Evolutionary conservation across 2,888 invertebrate genomes (phyloP).

Genomic region (Agonopterix subpropinquella): DNA sequence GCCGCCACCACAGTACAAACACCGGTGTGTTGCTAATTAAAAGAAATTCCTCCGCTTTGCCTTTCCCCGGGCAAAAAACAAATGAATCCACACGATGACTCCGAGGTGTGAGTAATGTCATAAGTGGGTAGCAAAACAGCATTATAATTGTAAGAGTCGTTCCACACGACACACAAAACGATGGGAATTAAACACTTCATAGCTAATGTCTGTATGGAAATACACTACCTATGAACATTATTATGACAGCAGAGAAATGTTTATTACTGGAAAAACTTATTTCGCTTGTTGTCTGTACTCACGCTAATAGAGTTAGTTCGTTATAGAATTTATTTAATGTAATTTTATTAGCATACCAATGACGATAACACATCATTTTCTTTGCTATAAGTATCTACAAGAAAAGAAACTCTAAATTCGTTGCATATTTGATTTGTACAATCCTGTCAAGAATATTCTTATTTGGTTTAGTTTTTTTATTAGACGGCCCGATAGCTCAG

Average conservation of each 20-base stretch:
- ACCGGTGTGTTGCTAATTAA: constrained; percentile 53
- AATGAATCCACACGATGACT: constrained; percentile 44
- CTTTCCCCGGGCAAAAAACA: constrained; percentile 48
- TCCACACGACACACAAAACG: constrained; percentile 37
- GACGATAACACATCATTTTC: no score
- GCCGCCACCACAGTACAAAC: constrained; percentile 27
- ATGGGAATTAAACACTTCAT: constrained; percentile 39
- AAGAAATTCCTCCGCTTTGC: constrained; percentile 52
- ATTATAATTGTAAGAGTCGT: constrained; percentile 51
- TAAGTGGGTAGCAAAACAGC: constrained; percentile 50
- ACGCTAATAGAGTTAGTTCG: constrained; percentile 6
- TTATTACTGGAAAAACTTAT: constrained; percentile 17
- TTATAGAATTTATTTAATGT: no score
- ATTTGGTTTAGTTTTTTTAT: no score
- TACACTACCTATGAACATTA: constrained; percentile 16
- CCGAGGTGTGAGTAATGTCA: constrained; percentile 61
- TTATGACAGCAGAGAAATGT: constrained; percentile 25
- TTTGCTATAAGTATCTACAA: no score
- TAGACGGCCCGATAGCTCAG: no score
- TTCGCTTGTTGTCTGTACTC: constrained; percentile 2
- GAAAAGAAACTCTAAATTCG: no score
- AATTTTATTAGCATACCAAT: no score
- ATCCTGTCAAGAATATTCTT: no score
- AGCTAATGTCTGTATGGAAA: constrained; percentile 41
- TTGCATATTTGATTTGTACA: no score